Evolutionary conservation across 2,888 invertebrate genomes (phyloP), one percentile per base, ranked within the genome.

Genomic region (Timema podura): DNA sequence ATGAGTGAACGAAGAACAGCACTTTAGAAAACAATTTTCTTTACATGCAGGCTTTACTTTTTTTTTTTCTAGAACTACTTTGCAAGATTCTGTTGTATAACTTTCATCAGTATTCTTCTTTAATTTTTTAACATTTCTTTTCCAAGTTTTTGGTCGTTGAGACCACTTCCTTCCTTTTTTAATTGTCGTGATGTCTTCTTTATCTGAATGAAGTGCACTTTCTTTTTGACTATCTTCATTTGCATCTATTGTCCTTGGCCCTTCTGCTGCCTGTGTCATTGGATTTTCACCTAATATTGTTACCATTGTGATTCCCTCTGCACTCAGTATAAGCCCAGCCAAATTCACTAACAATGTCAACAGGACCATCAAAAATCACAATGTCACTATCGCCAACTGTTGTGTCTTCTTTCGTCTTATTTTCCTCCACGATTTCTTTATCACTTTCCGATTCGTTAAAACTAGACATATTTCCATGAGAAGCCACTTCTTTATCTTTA

Each of bases 21-120:
- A 67, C 48, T 67, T 67, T n/a, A 51, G 48, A 51, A 51, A 10
- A 16, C 67, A 67, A n/a, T 13, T 67, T 46, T 10, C 67, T 51
- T 51, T 51, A 16, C 67, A 67, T 11, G 67, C 48, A 30, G 5
- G 3, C 48, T 67, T 48, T 44, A 48, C 49, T n/a, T 13, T 45
- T 59, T 16, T 16, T 10, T 67, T 67, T 11, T 16, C 13, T 30
- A 16, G 13, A 48, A 66, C 16, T 13, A 6, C 48, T 51, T 66
- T 66, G 44, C 48, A 47, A 48, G 48, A 30, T 48, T 13, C 49
- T 7, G 66, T 66, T 15, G 15, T 44, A 66, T 49, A 66, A n/a
- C 49, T 51, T 66, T 66, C 49, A 6, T 48, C 66, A 13, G 66
- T 48, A 48, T 66, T 66, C 48, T 49, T 49, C 15, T 48, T 66